Base-by-base conservation (phyloP, 2,113 vertebrate genomes). In the Embiotoca jacksoni region DNA sequence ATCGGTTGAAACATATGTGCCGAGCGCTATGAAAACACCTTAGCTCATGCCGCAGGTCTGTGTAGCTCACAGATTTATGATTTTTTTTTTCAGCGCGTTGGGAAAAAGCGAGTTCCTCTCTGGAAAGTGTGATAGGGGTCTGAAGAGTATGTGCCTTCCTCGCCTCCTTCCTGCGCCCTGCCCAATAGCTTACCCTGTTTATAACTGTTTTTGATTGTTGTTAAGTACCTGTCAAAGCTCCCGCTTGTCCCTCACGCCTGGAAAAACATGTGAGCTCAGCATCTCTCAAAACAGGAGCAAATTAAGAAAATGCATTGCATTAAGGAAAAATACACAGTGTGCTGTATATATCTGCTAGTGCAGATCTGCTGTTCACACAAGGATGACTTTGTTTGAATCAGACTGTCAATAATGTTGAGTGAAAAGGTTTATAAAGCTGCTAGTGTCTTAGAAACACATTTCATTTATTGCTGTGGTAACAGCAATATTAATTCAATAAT, bases 101-200 rank as follows among this genome's bases (percentile, higher is more conserved):
- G 77, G 74, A 86, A 88, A 90, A 89, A 86, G 66, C 69, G 7
- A 91, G 85, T 87, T 93, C 78, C 85, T 84, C 82, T 90, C 66
- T 91, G 89, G 91, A 93, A 94, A 93, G 86, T 90, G 89, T 94
- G 92, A 93, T 89, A 92, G 81, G 69, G 83, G 78, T 86, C 78
- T 86, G 88, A 81, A 82, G 75, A 69, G 82, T 80, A 66, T 81
- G 73, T 75, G 63, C 78, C 86, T 80, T 80, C 81, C 83, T 85
- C 53, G 54, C 80, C 78, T 89, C 76, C 86, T 87, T 90, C 90
- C 87, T 84, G 78, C 30, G 52, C 85, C 88, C 78, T 80, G 81
- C 83, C 90, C 86, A 80, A 64, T 61, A 72, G 77, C 65, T 65
- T 71, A 71, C 75, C 72, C 65, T 92, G 89, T 93, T 93, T 92